These are phyloP conservation scores for Onychostruthus taczanowskii DNA, from an alignment of 2,113 vertebrate species.

Conservation along the genomic window DNA sequence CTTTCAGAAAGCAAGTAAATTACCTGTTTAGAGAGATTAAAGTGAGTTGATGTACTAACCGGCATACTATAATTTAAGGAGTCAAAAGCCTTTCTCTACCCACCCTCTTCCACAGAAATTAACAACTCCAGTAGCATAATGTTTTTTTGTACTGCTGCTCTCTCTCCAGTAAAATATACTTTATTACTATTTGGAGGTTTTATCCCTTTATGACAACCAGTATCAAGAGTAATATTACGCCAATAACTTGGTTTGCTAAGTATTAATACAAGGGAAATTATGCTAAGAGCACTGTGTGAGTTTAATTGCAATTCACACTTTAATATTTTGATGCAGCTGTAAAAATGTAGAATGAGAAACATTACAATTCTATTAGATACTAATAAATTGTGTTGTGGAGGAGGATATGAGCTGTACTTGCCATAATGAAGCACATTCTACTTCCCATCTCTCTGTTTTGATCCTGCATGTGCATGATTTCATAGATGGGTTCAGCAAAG, in stretches of 20 bases:
- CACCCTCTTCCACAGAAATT: conserved; percentile 31
- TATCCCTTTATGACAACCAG: conserved; percentile 63
- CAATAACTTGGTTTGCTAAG: conserved; percentile 70
- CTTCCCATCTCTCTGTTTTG: conserved; percentile 26
- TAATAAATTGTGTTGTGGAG: conserved; percentile 67
- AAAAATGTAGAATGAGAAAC: conserved; percentile 68
- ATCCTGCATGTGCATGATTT: neutral
- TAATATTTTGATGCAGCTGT: conserved; percentile 73
- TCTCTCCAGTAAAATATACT: conserved; percentile 52
- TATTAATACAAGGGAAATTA: conserved; percentile 73
- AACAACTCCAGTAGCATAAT: conserved; percentile 39
- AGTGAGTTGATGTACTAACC: conserved; percentile 37
- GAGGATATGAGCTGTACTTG: conserved; percentile 46
- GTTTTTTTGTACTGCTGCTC: neutral
- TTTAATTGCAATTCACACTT: conserved; percentile 70
- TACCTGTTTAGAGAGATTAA: conserved; percentile 61
- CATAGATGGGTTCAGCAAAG: neutral
- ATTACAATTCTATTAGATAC: conserved; percentile 70
- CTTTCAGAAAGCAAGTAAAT: conserved; percentile 64
- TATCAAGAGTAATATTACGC: conserved; percentile 68
- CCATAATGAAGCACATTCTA: conserved; percentile 18
- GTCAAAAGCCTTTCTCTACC: conserved; percentile 31
- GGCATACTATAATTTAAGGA: conserved; percentile 60
- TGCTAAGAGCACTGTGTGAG: conserved; percentile 64
- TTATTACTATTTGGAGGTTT: conserved; percentile 63